Evolutionary conservation across 2,797 vertebrate genomes (phyloP), one percentile per base, ranked within the genome.

Genomic region (Acanthurus lineatus): DNA sequence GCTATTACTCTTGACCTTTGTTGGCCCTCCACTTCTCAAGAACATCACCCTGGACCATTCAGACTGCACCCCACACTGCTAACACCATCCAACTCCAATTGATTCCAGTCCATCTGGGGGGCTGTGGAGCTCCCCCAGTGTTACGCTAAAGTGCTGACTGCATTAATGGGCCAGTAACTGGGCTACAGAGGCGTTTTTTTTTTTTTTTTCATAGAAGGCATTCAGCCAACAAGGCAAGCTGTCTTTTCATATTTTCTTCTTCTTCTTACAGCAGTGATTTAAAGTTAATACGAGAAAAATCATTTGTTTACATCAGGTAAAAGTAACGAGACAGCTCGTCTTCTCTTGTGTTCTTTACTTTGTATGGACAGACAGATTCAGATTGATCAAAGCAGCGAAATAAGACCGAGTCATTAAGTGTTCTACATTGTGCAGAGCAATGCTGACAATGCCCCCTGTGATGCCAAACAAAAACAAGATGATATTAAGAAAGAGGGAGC

Each of bases 131-230:
- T 85, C 90, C 89, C 82, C 61, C 73, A 85, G 81, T 72, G 82
- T 64, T 81, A 51, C 56, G 47, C 73, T 86, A 78, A 91, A 91
- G 67, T 87, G 92, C 91, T 93, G 91, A 92, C 92, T 80, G 82
- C 64, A 81, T 85, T 89, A 90, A 90, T 88, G 75, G 74, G 28
- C 38, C 22, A 19, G 66, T 73, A 88, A 86, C 65, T 47, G 52
- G 63, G 49, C 61, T 62, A 67, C 57, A 32, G 75, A 76, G 72
- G 57, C 69, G 40, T 83, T 74, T 70, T 47, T 47, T 35, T 35
- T 32, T 3, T 35, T 35, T 35, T 35, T 35, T 35, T 35, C 32
- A 53, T 54, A 61, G 35, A 54, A 73, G 49, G 56, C 22, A 73
- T 7, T 56, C 35, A n/a, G 56, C 59, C 64, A 76, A 48, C 54